phyloP scores from a whole-genome alignment of 1,140 invertebrate genomes.

The Babylonia areolata region DNA sequence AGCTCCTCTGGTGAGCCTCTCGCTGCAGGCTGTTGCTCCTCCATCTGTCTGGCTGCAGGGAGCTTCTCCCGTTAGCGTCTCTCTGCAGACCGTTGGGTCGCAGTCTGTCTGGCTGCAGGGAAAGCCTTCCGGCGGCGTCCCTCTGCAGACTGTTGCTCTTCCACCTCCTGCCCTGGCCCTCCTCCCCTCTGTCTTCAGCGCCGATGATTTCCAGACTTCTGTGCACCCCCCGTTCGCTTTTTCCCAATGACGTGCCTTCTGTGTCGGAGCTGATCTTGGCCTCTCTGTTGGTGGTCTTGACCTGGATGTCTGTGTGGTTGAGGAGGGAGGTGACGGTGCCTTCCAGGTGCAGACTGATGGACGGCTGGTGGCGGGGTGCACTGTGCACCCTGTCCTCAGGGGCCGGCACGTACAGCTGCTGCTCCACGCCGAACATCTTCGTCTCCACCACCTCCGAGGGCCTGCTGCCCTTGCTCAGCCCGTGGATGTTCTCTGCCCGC shows the following conservation, averaged over 20 bases:
- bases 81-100: slow-evolving; percentile 31
- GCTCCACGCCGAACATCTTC: slow-evolving; percentile 41
- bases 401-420: background rate
- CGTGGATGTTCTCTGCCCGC: slow-evolving; percentile 97
- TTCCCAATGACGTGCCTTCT: background rate
- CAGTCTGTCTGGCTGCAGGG: background rate
- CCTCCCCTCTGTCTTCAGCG: background rate
- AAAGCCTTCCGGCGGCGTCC: background rate
- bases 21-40: slow-evolving; percentile 33
- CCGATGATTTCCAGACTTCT: too few species aligned
- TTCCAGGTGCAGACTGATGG: slow-evolving; percentile 65
- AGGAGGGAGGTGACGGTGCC: slow-evolving; percentile 59
- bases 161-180: background rate
- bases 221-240: background rate
- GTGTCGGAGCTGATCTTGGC: background rate
- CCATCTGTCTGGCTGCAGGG: slow-evolving; percentile 19
- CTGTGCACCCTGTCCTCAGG: background rate
- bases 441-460: slow-evolving; percentile 52
- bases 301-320: slow-evolving; percentile 40
- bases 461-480: slow-evolving; percentile 89
- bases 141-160: slow-evolving; percentile 20
- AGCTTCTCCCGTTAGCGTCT: slow-evolving; percentile 32
- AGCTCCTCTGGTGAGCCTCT: slow-evolving; percentile 29
- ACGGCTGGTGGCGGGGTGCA: slow-evolving; percentile 49
- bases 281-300: slow-evolving; percentile 16